Conservation (phyloP, 2,113 vertebrate species). For the Cochlearius cochlearius region DNA sequence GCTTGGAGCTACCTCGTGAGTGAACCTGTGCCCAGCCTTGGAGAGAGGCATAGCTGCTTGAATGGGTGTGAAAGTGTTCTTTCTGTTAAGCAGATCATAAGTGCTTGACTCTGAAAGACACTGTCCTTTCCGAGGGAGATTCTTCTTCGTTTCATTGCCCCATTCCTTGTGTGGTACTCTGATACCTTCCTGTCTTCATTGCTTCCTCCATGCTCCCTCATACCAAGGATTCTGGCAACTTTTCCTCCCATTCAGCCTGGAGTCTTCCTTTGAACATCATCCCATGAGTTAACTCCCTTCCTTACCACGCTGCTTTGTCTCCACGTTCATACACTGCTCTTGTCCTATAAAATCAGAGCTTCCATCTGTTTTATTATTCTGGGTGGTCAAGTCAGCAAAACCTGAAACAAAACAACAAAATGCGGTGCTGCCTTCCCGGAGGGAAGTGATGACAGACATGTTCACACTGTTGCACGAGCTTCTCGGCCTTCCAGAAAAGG, state of each 20-base stretch:
- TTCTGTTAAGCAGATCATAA: not conserved
- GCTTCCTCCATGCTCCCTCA: accelerated
- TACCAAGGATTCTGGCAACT: not conserved
- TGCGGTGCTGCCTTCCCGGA: not conserved
- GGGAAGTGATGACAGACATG: not conserved
- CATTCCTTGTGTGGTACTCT: not conserved
- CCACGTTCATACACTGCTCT: not conserved
- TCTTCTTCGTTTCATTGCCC: not conserved
- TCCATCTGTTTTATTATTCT: conserved; percentile 34
- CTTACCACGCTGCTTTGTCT: not conserved
- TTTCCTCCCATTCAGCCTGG: not conserved
- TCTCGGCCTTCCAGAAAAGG: not conserved
- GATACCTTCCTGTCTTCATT: not conserved
- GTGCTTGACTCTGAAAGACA: not conserved
- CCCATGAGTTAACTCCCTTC: not conserved
- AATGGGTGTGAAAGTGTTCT: not conserved
- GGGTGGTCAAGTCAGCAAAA: conserved; percentile 9
- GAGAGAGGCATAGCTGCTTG: not conserved
- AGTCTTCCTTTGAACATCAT: not conserved
- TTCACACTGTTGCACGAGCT: not conserved
- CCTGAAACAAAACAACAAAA: conserved; percentile 10
- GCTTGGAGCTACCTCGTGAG: not conserved
- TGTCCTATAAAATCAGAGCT: conserved; percentile 28
- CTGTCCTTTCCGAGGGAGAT: not conserved
- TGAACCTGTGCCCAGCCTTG: not conserved